Base-by-base conservation (phyloP, 1,140 invertebrate genomes). In the Parapsyche elsis region DNA sequence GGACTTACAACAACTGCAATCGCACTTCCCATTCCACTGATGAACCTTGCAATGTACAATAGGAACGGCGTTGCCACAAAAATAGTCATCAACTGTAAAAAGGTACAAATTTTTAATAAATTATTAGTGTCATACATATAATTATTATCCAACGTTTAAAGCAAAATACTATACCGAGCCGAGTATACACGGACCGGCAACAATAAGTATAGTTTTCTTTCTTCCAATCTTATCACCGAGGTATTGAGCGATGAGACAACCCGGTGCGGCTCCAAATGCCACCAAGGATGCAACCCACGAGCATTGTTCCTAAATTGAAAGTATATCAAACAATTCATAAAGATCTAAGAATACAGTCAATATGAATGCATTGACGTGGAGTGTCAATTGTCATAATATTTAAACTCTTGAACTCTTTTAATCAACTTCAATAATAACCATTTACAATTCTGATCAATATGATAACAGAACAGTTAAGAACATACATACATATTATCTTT, bases 201-300 rank as follows among this genome's bases (percentile, higher is more conserved):
- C 89, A 0, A 91, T 82, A 9, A 91, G 85, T 12, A 94, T 90
- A 0, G 92, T 90, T 0, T 85, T 83, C 83, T 92, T 92, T 26
- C 94, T 87, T 1, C 94, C 94, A 23, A 91, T 84, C 23, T 87
- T 86, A 83, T 95, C 93, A 38, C 92, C 90, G 12, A 91, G 80
- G 57, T 91, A 84, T 80, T 90, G 86, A 0, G 90, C 88, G 0
- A 90, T 85, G 10, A 90, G 87, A 0, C 91, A 91, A 1, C 91
- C 94, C 0, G 91, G 82, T 12, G 94, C 86, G 0, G 92, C 93
- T 0, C 93, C 94, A 9, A 94, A 84, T 0, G 92, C 90, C 84
- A 94, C 87, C 30, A 95, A 84, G 0, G 92, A 92, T 5, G 92
- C 92, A 75, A 94, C 91, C 93, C 93, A 95, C 12, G 92, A 92